Conservation (phyloP, 92 coral and sea anemone species). For the Pocillopora grandis region DNA sequence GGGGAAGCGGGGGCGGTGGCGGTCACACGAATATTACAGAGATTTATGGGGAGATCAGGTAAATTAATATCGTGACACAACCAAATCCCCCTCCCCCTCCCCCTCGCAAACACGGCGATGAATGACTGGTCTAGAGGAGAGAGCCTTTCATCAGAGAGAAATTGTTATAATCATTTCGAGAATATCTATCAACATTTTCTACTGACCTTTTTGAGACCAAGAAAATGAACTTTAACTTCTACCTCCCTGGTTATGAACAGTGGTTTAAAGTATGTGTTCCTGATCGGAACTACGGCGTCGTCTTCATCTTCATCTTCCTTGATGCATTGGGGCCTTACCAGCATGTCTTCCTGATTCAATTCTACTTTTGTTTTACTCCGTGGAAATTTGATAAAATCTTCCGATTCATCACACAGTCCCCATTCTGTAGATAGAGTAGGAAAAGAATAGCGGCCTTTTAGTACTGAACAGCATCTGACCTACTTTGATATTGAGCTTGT, state of each 20-base stretch:
- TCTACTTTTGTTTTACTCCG: constrained; percentile 29
- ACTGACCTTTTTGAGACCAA: constrained; percentile 36
- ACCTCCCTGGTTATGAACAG: not conserved
- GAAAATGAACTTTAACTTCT: constrained; percentile 39
- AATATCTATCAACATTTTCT: not conserved
- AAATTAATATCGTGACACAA: too few species aligned
- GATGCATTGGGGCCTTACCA: not conserved
- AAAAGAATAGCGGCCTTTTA: not conserved
- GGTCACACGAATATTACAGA: too few species aligned
- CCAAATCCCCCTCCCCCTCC: too few species aligned
- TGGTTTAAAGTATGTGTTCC: not conserved
- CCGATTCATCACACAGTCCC: not conserved
- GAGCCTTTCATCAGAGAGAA: too few species aligned
- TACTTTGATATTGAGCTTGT: not conserved
- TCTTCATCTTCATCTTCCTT: not conserved
- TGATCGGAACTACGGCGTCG: not conserved
- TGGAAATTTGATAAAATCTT: constrained; percentile 4
- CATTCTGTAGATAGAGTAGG: constrained; percentile 5
- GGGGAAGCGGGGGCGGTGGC: not conserved
- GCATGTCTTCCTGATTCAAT: constrained; percentile 1
- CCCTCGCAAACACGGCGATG: too few species aligned
- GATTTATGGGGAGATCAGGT: too few species aligned
- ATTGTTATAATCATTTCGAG: too few species aligned
- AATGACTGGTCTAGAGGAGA: too few species aligned
- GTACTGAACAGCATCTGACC: not conserved